Evolutionary conservation across 1,140 invertebrate species (phyloP), one percentile per base, ranked within the genome.

Genomic region (Drosophila prosaltans): DNA sequence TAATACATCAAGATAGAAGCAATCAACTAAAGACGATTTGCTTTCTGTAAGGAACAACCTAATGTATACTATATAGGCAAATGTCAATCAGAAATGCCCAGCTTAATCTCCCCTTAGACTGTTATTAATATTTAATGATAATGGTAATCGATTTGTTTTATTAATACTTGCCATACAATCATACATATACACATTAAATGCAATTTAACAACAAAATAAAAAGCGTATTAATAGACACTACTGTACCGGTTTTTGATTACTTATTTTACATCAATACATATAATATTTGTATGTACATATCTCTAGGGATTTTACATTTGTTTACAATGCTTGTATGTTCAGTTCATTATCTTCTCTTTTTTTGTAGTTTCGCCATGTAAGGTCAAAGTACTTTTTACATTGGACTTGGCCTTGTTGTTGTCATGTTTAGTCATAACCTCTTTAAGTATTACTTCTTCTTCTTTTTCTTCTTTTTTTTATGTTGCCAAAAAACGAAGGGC

Each of bases 301-400:
- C 2, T 30, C 32, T 10, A 26, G 21, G n/a, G 28, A 54, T 11
- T 21, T 51, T 51, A 58, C 11, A 39, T 51, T 59, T 43, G 21
- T 58, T 16, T 36, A 3, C 43, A 24, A 21, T 62, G 41, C 26
- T 32, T 10, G 21, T 55, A 43, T 48, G 58, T 77, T 72, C 73
- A 26, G 7, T 51, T 51, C 45, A 55, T 58, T 39, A 55, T 63
- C 74, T 74, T 72, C 67, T 80, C 67, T 70, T 61, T 60, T 72
- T 69, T 58, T 59, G 51, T 39, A 28, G 40, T 57, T 76, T 77
- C 62, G 57, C 65, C 58, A 70, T 69, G 73, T 88, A 82, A 83
- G 84, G 80, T 83, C 74, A 80, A 89, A 83, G 73, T 74, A 88
- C 83, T 83, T 88, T 82, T 68, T 69, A 69, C 48, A 61, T 70